Evolutionary conservation across 2,888 invertebrate species (phyloP), one percentile per base, ranked within the genome.

Genomic region (Alcis repandata): DNA sequence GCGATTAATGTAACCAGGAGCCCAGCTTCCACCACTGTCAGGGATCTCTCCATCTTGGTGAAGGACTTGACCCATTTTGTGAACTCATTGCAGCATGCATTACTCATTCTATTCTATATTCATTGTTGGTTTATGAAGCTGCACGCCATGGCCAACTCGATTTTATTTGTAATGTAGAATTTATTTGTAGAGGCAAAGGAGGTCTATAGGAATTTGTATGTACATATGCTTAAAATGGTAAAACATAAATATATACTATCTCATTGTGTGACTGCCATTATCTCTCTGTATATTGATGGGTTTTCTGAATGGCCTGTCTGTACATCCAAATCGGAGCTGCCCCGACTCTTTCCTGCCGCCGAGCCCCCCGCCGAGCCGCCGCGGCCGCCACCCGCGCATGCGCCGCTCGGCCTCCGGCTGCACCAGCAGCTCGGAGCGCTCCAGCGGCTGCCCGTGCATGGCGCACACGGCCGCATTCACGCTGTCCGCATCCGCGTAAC

Each of bases 281-380:
- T 74, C 73, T 58, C 72, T 67, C 36, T 59, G 62, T 53, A 85
- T 32, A 49, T 72, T 46, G 32, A 89, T 94, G 1, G 96, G 96
- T 83, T 94, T 95, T 74, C 92, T 95, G 81, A 97, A 98, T 0
- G 97, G 97, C 75, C 97, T 91, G 59, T 96, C 96, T 74, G 95
- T 94, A 49, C 98, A 96, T 0, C 98, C 98, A 91, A 98, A 98
- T 66, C 98, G 88, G 45, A 98, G 90, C 82, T 98, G 98, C 0
- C 98, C 98, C 0, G 98, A 96, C 85, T 97, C 97, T 78, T 97
- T 97, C 71, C 94, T 95, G 0, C 98, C 98, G 3, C 97, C 97
- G 80, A 98, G 96, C 13, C 98, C 98, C 15, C 98, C 98, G 3
- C 98, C 98, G 7, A 98, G 90, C 69, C 98, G 89, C 69, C 98